phyloP scores from a whole-genome alignment of 2,113 vertebrate genomes.

The Theristicus caerulescens region DNA sequence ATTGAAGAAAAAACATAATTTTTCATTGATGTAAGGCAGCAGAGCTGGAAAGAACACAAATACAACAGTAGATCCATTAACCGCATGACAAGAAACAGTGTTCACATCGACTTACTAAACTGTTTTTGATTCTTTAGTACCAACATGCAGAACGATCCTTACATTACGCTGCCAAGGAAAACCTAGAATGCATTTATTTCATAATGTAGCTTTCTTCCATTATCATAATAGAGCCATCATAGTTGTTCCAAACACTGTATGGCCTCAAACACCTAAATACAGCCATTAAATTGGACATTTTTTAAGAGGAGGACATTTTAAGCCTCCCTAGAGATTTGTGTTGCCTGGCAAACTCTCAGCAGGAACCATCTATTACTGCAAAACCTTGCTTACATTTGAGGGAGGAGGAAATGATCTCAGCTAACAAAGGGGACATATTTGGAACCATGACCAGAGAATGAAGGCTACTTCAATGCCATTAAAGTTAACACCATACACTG shows the following conservation, averaged over 20 bases:
- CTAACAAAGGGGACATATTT: not conserved
- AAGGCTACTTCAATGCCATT: not conserved
- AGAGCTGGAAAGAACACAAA: constrained; percentile 68
- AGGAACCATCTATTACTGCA: not conserved
- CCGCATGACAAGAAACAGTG: constrained; percentile 68
- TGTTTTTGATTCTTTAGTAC: constrained; percentile 75
- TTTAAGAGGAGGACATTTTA: constrained; percentile 49
- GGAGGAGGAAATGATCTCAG: not conserved
- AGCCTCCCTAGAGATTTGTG: constrained; percentile 24
- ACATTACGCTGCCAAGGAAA: constrained; percentile 72
- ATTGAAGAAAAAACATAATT: constrained; percentile 65
- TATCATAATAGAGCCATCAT: constrained; percentile 75
- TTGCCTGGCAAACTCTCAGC: not conserved
- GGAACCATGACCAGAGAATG: not conserved
- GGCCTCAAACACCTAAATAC: constrained; percentile 65
- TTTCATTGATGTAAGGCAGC: constrained; percentile 70
- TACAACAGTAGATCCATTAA: constrained; percentile 74
- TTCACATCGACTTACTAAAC: constrained; percentile 71
- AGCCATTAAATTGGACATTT: constrained; percentile 44
- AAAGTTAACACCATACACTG: not conserved
- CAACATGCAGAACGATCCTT: constrained; percentile 64
- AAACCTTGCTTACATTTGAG: not conserved
- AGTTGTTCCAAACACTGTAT: constrained; percentile 54
- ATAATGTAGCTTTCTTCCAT: constrained; percentile 65
- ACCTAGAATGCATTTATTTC: constrained; percentile 72